Base-by-base conservation (phyloP, 2,113 vertebrate genomes). In the Miniopterus natalensis region DNA sequence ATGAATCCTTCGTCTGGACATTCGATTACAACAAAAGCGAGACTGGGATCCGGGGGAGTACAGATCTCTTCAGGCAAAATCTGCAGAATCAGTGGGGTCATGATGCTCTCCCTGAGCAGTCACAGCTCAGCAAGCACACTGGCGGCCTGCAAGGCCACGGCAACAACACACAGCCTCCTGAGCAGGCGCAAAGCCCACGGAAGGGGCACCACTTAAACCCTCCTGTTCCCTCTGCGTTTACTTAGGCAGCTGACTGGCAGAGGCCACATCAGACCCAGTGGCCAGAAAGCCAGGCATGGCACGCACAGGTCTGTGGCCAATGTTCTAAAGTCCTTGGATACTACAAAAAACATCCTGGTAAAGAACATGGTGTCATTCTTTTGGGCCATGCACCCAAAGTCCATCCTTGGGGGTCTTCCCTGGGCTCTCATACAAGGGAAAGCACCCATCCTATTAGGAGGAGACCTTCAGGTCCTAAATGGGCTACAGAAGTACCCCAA, bases 1-100 rank as follows among this genome's bases (percentile, higher is more conserved):
- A 99, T 94, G 71, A 99, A 99, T 40, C 99, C 99, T 88, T 99
- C 95, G 0, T 99, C 99, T 0, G 99, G 99, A 98, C 99, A 99
- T 86, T 99, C 99, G 1, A 99, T 95, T 10, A 99, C 98, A 0
- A 99, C 71, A 59, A 99, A 99, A n/a, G 98, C 98, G 0, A 98
- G 98, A 2, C 99, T 99, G 0, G 99, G 99, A 27, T 99, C 98
- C 2, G 98, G 45, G 4, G 99, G 99, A 0, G 99, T 99, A 15
- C 99, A 99, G 1, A 99, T 98, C 94, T 99, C 99, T 94, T 99
- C 99, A 1, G 99, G 99, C 0, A 95, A 95, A 91, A 99, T 99
- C 99, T 99, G 98, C 31, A 97, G 95, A 65, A 84, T 53, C 74
- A 66, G 1, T 15, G 5, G 47, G 59, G 36, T 36, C 57, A 25